Evolutionary conservation across 2,113 vertebrate species (phyloP).

Genomic region (Andinoacara biseriatus): DNA sequence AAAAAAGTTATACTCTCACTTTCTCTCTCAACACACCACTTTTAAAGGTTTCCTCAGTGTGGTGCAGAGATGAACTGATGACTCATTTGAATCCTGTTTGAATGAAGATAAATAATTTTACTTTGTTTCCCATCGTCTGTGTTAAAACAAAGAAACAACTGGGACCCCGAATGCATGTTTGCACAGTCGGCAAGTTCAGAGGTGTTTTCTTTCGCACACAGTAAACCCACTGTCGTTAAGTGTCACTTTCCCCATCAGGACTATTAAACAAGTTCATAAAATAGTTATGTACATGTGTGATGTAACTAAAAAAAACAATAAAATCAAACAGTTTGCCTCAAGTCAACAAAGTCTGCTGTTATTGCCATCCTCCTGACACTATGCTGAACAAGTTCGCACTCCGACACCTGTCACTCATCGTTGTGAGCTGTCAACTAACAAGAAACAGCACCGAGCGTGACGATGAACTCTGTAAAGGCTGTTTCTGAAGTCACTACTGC

Average conservation of each 20-base stretch:
- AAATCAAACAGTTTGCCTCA: constrained; percentile 27
- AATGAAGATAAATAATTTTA: constrained; percentile 57
- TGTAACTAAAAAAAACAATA: neutral
- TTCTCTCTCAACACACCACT: constrained; percentile 13
- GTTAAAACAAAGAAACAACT: constrained; percentile 26
- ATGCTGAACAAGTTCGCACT: constrained; percentile 13
- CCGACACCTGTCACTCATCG: constrained; percentile 46
- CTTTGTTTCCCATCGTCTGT: constrained; percentile 61
- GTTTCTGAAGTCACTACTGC: neutral
- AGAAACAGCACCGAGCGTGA: constrained; percentile 12
- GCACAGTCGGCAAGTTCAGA: constrained; percentile 19
- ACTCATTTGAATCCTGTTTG: constrained; percentile 64
- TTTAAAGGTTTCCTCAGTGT: constrained; percentile 17
- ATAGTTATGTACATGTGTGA: neutral
- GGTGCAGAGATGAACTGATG: constrained; percentile 2
- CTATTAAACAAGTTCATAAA: constrained; percentile 21
- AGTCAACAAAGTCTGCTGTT: constrained; percentile 11
- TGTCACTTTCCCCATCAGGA: constrained; percentile 14
- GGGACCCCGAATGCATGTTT: constrained; percentile 31
- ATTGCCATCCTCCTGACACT: constrained; percentile 8
- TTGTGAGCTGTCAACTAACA: constrained; percentile 33
- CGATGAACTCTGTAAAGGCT: neutral
- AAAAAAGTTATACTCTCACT: neutral
- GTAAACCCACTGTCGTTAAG: neutral
- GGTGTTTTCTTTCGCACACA: neutral